Percentiles rank a stretch among this genome's conserved stretches.
Evolutionary conservation across 1,140 invertebrate species (phyloP).

Genomic region (Heliothis virescens): DNA sequence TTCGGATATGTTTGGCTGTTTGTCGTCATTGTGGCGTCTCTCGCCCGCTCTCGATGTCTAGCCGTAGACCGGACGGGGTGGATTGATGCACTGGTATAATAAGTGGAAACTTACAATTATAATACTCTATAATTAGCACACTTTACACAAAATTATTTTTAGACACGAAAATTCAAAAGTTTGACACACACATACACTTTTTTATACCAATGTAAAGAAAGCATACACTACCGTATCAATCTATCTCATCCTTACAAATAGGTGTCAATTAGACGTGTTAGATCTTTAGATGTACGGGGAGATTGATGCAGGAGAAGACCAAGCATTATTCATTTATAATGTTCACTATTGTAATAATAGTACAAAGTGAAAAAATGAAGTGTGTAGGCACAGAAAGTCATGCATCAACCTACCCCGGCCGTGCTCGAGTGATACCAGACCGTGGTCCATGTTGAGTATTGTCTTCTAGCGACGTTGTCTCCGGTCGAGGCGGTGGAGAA

Average conservation of each 20-base stretch:
- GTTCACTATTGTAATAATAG: not conserved
- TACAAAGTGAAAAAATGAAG: not conserved
- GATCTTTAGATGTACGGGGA: constrained; percentile 51
- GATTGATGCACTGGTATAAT: constrained; percentile 69
- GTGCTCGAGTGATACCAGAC: constrained; percentile 60
- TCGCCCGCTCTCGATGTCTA: constrained; percentile 76
- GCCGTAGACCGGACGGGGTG: constrained; percentile 71
- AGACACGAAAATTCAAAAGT: constrained; percentile 8
- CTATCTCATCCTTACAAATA: constrained; percentile 51
- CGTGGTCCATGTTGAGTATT: constrained; percentile 77
- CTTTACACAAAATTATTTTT: constrained; percentile 15
- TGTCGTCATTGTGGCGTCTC: constrained; percentile 78
- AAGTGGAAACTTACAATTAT: constrained; percentile 1
- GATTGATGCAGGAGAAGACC: constrained; percentile 51
- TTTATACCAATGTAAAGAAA: constrained; percentile 45
- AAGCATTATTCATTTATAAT: not conserved
- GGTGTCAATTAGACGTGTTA: constrained; percentile 50
- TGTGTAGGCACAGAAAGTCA: constrained; percentile 15
- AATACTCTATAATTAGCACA: constrained; percentile 14
- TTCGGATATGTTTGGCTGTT: constrained; percentile 79
- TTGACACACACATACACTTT: constrained; percentile 37
- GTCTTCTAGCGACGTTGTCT: constrained; percentile 92
- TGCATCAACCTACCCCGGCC: constrained; percentile 77
- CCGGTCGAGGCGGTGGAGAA: constrained; percentile 97
- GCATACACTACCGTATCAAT: constrained; percentile 59